Evolutionary conservation across 2,113 vertebrate genomes (phyloP), one percentile per base, ranked within the genome.

Genomic region (Epinephelus moara): DNA sequence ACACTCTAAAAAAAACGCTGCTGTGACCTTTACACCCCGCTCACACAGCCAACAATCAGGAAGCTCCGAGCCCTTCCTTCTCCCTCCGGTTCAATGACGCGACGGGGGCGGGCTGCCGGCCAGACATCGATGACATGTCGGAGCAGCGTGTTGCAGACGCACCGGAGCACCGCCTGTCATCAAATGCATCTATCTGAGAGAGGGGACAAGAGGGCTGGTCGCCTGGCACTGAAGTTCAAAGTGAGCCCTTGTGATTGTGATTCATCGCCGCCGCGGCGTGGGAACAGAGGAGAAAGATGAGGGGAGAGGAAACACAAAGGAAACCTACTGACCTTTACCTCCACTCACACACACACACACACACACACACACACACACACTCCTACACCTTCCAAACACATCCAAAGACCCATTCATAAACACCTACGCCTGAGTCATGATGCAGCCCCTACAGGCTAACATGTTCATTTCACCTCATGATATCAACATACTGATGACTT

Each of bases 321-420:
- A 78, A 85, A 78, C 84, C 88, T 86, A 19, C 83, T 91, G 88
- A 94, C 90, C 93, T 91, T 87, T 80, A 23, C 52, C 76, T 27
- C 21, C 30, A 55, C 69, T 61, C 64, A 71, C 74, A 27, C 27
- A 83, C 68, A 66, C 76, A 72, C 62, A 70, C 61, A 59, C 78
- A 62, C 80, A 63, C 57, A 74, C 47, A 57, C 18, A 60, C 70
- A 45, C 42, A 72, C 69, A 49, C 75, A 53, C 64, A 78, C 53
- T 18, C 50, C 27, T 21, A 47, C 17, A n/a, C 59, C 25, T 21
- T 37, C 21, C 56, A 25, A n/a, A 50, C 59, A 64, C 57, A 45
- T 33, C 23, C 49, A 63, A 0, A 80, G 11, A 25, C 12, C 30
- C 70, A 75, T 86, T 75, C 74, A 77, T 30, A 70, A 84, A 85